phyloP scores from a whole-genome alignment of 2,888 invertebrate genomes.

The Aricia artaxerxes region DNA sequence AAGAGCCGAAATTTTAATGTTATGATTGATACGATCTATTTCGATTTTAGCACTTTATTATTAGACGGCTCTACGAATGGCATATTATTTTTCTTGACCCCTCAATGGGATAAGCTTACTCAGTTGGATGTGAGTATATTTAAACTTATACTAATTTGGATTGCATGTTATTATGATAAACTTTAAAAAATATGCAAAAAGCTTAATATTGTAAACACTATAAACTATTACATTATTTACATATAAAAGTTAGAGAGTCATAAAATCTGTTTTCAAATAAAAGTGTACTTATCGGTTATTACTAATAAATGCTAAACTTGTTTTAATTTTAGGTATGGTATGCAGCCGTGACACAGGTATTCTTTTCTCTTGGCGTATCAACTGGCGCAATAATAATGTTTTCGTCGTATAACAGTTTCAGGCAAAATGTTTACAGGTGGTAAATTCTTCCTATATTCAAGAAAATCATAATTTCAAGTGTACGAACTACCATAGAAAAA shows the following conservation, averaged over 20 bases:
- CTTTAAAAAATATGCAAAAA: too few relatives aligned
- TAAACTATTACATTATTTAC: too few relatives aligned
- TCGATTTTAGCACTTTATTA: conserved; percentile 77
- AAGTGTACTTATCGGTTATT: too few relatives aligned
- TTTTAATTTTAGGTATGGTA: conserved; percentile 84
- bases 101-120: conserved; percentile 87
- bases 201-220: too few relatives aligned
- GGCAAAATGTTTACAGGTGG: conserved; percentile 86
- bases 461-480: neutral
- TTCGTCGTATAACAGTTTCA: conserved; percentile 87
- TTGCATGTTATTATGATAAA: too few relatives aligned
- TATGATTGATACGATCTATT: neutral
- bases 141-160: neutral
- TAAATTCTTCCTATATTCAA: neutral
- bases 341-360: conserved; percentile 89
- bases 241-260: too few relatives aligned
- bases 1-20: too few relatives aligned
- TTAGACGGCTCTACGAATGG: conserved; percentile 87
- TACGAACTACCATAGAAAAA: too few relatives aligned
- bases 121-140: conserved; percentile 81
- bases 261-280: too few relatives aligned
- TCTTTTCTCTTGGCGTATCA: conserved; percentile 69
- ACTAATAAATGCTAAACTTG: too few relatives aligned
- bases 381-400: conserved; percentile 86
- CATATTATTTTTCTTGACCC: conserved; percentile 88